Conservation (phyloP, 2,888 invertebrate species). For the Xestia c-nigrum region DNA sequence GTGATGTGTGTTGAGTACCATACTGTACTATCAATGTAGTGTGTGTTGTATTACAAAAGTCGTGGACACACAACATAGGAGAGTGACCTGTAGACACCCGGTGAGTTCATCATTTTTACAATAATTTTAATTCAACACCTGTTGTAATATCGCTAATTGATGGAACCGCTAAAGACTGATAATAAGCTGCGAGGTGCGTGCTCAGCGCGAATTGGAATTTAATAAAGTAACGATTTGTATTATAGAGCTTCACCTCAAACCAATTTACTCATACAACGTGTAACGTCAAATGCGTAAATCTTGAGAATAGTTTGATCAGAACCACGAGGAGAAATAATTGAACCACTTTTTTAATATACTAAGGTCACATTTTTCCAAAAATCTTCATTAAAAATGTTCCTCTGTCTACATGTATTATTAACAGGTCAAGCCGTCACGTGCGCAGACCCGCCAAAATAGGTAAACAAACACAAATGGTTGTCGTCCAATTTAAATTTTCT, state of each 20-base stretch:
- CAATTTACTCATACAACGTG: neutral
- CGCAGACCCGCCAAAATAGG: too few species aligned
- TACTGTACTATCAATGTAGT: constrained; percentile 1
- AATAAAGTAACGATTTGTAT: neutral
- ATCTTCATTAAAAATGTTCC: too few species aligned
- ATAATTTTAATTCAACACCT: constrained; percentile 7
- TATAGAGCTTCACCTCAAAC: neutral
- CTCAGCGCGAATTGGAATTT: neutral
- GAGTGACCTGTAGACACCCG: neutral
- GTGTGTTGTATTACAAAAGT: neutral
- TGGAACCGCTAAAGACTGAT: neutral
- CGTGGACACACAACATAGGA: neutral
- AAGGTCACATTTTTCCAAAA: too few species aligned
- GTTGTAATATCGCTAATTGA: constrained; percentile 10
- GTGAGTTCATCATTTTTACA: constrained; percentile 35
- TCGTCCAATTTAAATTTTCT: too few species aligned
- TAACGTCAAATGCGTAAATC: too few species aligned
- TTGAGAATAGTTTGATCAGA: too few species aligned
- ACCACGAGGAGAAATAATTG: too few species aligned
- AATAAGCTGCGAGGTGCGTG: constrained; percentile 6
- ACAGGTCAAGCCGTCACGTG: too few species aligned
- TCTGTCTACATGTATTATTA: too few species aligned
- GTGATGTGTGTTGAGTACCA: neutral
- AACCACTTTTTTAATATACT: too few species aligned
- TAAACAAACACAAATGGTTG: too few species aligned